Evolutionary conservation across 2,888 invertebrate genomes (phyloP).

Genomic region (Branchellion lobata): DNA sequence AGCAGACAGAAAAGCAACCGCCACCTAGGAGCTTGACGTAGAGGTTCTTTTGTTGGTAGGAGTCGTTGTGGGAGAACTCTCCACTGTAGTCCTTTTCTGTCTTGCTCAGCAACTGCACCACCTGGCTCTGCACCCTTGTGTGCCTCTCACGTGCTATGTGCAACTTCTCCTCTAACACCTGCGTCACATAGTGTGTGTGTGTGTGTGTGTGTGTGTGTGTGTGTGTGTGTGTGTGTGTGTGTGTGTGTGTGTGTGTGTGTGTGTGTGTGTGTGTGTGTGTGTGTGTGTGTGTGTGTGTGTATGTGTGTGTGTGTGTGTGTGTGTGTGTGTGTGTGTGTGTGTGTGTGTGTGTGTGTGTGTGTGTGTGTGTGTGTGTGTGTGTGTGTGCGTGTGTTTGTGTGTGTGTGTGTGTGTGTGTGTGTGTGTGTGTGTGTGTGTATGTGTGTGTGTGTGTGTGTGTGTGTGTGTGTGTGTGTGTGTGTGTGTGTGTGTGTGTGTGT

Average conservation of each 20-base stretch:
- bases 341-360: too few species aligned
- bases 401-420: too few species aligned
- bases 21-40: conserved; percentile 35
- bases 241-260: neutral
- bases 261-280: neutral
- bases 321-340: too few species aligned
- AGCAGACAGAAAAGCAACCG: neutral
- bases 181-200: neutral
- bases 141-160: neutral
- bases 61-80: neutral
- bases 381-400: too few species aligned
- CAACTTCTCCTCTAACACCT: conserved; percentile 5
- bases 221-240: neutral
- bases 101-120: conserved; percentile 25
- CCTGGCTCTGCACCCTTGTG: conserved; percentile 15
- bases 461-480: too few species aligned
- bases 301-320: too few species aligned
- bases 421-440: too few species aligned
- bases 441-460: too few species aligned
- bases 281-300: neutral
- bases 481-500: too few species aligned
- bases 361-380: too few species aligned
- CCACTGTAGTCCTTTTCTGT: conserved; percentile 23
- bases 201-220: neutral
- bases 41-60: conserved; percentile 19